A percentile compares a stretch with the other conserved stretches of the same genome.
Evolutionary conservation across 23 tunicate species (phyloP).

Genomic region (Trididemnum clinides): DNA sequence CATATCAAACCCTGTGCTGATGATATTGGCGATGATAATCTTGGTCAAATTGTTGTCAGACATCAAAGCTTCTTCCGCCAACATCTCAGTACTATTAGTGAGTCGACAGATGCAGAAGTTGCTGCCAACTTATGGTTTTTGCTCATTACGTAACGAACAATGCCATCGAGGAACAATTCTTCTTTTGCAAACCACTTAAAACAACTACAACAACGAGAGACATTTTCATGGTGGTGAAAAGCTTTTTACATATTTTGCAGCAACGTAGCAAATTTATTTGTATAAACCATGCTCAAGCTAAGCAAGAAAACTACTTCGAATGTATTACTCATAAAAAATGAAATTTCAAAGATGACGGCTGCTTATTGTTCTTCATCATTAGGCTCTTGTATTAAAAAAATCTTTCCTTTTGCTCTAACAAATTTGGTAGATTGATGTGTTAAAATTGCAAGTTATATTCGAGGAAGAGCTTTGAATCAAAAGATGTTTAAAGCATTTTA

Average conservation of each 20-base stretch:
- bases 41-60: background rate
- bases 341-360: no score
- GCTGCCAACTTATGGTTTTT: no score
- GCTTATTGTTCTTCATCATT: background rate
- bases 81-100: slow-evolving; percentile 1
- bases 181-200: background rate
- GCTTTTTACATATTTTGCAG: no score
- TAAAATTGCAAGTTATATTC: background rate
- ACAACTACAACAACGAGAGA: background rate
- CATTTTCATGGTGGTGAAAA: background rate
- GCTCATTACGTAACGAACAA: background rate
- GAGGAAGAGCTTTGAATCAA: no score
- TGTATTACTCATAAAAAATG: background rate
- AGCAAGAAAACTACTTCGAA: background rate
- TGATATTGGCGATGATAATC: slow-evolving; percentile 5
- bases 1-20: background rate
- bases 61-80: background rate
- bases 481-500: no score
- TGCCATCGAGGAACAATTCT: background rate
- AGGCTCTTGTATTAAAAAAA: background rate
- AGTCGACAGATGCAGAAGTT: slow-evolving; percentile 1
- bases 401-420: background rate
- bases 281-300: background rate
- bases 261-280: background rate
- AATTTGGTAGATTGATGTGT: background rate